Evolutionary conservation across 2,113 vertebrate genomes (phyloP).

Genomic region (Trogon surrucura): DNA sequence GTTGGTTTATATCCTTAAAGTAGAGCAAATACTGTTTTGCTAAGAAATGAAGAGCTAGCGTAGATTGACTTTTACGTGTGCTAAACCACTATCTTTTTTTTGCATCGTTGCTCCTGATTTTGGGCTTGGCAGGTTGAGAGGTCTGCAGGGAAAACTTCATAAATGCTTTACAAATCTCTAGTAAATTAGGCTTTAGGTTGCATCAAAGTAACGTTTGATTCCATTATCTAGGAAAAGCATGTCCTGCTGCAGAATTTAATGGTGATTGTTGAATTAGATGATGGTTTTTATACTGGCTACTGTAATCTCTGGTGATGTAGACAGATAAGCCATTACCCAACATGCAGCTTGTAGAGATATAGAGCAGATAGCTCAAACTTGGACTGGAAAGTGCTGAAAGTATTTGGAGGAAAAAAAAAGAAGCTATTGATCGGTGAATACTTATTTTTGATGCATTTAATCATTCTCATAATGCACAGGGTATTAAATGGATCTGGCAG

Average conservation of each 20-base stretch:
- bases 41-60: neutral
- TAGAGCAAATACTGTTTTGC: neutral
- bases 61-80: neutral
- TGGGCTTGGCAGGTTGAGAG: neutral
- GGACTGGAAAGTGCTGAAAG: neutral
- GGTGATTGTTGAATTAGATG: neutral
- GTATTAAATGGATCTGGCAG: neutral
- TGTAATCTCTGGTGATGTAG: neutral
- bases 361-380: neutral
- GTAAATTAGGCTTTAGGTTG: conserved; percentile 5
- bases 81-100: neutral
- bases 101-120: neutral
- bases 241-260: neutral
- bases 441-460: neutral
- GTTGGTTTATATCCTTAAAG: neutral
- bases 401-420: neutral
- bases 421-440: neutral
- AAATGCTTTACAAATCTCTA: conserved; percentile 19
- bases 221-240: neutral
- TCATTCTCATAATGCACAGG: neutral
- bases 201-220: neutral
- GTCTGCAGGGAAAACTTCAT: conserved; percentile 5
- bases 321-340: neutral
- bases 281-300: neutral
- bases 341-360: neutral